Percentiles rank a stretch among this genome's conserved stretches.
These are phyloP conservation scores for Mimachlamys varia DNA, from an alignment of 2,888 invertebrate species.

Conservation along the genomic window DNA sequence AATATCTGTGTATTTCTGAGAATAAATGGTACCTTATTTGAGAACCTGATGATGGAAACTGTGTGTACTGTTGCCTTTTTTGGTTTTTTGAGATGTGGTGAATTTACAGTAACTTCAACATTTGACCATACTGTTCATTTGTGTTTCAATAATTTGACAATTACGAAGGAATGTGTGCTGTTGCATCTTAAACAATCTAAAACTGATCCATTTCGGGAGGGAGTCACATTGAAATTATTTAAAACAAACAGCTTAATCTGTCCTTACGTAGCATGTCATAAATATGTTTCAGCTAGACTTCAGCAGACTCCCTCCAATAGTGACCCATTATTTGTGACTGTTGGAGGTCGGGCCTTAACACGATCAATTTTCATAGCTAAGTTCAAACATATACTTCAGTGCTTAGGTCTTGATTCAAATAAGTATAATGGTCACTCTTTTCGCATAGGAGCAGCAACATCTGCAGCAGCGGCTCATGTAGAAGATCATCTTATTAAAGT, in stretches of 20 bases:
- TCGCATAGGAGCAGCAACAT: slow-evolving; percentile 45
- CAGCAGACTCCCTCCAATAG: too few relatives aligned
- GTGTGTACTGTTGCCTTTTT: too few relatives aligned
- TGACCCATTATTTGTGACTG: too few relatives aligned
- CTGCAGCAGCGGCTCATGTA: slow-evolving; percentile 34
- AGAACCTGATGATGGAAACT: too few relatives aligned
- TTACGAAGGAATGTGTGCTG: neutral
- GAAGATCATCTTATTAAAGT: too few relatives aligned
- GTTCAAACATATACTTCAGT: slow-evolving; percentile 41
- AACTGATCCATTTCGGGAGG: neutral
- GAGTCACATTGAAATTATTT: neutral
- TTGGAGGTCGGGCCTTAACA: too few relatives aligned
- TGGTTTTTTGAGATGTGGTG: too few relatives aligned
- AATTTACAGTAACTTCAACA: neutral
- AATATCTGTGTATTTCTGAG: too few relatives aligned
- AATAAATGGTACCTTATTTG: too few relatives aligned
- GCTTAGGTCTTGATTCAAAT: neutral
- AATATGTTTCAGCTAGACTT: too few relatives aligned
- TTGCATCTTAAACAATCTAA: neutral
- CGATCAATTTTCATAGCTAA: slow-evolving; percentile 25
- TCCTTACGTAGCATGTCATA: slow-evolving; percentile 38
- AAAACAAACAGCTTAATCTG: slow-evolving; percentile 24
- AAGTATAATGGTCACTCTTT: slow-evolving; percentile 45
- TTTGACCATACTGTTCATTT: neutral
- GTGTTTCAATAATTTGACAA: neutral